These are phyloP conservation scores for Alviniconcha marisindica DNA, from an alignment of 1,140 invertebrate genomes.

Conservation along the genomic window DNA sequence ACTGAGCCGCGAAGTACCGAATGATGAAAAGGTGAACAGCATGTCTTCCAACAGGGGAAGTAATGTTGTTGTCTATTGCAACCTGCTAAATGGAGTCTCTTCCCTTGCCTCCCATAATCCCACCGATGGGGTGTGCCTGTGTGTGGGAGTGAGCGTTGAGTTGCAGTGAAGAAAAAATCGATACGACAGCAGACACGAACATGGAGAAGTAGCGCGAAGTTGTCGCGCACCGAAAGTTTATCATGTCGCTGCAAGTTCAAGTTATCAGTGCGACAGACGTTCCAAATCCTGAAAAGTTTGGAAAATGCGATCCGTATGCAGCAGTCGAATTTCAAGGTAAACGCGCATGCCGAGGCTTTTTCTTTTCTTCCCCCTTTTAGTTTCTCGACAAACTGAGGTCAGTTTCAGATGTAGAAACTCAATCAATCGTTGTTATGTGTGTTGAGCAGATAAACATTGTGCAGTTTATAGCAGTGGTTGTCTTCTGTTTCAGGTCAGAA, in stretches of 20 bases:
- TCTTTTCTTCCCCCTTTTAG: no score
- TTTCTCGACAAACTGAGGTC: no score
- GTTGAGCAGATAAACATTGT: constrained; percentile 67
- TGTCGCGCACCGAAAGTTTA: constrained; percentile 27
- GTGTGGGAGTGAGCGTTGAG: not conserved
- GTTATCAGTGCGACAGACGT: constrained; percentile 70
- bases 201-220: constrained; percentile 14
- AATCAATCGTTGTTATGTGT: no score
- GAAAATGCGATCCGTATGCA: constrained; percentile 74
- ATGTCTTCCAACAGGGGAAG: no score
- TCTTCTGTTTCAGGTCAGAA: constrained; percentile 67
- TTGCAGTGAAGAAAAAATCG: constrained; percentile 5
- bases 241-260: constrained; percentile 63
- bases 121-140: constrained; percentile 22
- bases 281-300: constrained; percentile 73
- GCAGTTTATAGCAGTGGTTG: not conserved
- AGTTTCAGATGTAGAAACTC: no score
- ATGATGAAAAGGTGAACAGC: no score
- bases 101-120: constrained; percentile 28
- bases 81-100: not conserved
- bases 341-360: no score
- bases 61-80: no score
- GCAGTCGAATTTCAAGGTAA: constrained; percentile 71
- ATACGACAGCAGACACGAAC: not conserved
- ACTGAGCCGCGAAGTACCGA: no score